phyloP scores from a whole-genome alignment of 1,140 invertebrate genomes.

The Pygmarrhopalites habei region DNA sequence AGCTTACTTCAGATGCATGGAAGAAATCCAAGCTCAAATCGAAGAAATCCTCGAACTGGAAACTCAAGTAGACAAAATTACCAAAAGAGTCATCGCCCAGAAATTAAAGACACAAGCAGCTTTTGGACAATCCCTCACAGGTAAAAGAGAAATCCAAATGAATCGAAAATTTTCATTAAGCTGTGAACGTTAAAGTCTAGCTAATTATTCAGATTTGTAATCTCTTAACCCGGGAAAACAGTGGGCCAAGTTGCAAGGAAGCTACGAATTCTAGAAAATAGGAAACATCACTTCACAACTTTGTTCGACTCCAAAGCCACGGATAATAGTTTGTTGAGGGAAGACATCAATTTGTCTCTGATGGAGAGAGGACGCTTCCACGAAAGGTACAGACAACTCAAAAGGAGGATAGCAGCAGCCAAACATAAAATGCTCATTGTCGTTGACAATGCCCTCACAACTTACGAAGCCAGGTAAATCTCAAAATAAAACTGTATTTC shows the following conservation, averaged over 20 bases:
- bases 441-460: conserved; percentile 23
- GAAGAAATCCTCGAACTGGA: conserved; percentile 31
- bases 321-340: conserved; percentile 16
- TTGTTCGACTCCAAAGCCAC: conserved; percentile 26
- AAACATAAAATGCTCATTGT: conserved; percentile 29
- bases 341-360: conserved; percentile 32
- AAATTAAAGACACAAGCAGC: conserved; percentile 31
- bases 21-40: conserved; percentile 16
- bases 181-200: too few relatives aligned
- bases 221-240: too few relatives aligned
- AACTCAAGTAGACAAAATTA: conserved; percentile 32
- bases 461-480: conserved; percentile 29
- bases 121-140: conserved; percentile 30
- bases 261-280: conserved; percentile 29
- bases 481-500: too few relatives aligned
- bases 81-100: conserved; percentile 24
- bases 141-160: too few relatives aligned
- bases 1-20: conserved; percentile 18
- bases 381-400: conserved; percentile 13
- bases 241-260: conserved; percentile 16
- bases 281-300: conserved; percentile 29
- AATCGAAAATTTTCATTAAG: too few relatives aligned
- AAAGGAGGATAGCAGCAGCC: conserved; percentile 15
- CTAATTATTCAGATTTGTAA: too few relatives aligned
- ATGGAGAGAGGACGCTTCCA: conserved; percentile 29